phyloP scores from a whole-genome alignment of 2,888 invertebrate species.

The Phortica okadai region DNA sequence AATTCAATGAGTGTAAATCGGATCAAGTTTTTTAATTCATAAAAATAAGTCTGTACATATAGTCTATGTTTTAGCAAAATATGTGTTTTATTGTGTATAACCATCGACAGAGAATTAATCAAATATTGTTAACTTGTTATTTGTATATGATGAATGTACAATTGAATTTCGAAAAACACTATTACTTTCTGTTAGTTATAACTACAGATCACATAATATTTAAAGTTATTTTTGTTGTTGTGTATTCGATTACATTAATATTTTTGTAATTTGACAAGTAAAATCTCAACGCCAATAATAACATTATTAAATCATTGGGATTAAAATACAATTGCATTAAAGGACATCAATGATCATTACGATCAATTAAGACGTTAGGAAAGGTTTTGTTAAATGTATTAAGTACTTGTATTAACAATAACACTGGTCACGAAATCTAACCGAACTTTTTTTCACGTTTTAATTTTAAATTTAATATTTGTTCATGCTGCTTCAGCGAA shows the following conservation, averaged over 20 bases:
- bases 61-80: neutral
- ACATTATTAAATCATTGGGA: constrained; percentile 76
- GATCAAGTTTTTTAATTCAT: neutral
- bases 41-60: neutral
- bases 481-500: too few relatives aligned
- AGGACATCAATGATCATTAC: too few relatives aligned
- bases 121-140: constrained; percentile 45
- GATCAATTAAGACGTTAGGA: too few relatives aligned
- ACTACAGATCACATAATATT: too few relatives aligned
- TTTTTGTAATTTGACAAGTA: constrained; percentile 33
- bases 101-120: constrained; percentile 3
- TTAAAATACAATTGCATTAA: constrained; percentile 66
- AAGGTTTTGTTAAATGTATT: too few relatives aligned
- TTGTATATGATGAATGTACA: neutral
- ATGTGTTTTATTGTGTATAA: constrained; percentile 43
- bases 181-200: too few relatives aligned
- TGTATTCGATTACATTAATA: neutral
- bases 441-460: too few relatives aligned
- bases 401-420: too few relatives aligned
- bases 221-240: constrained; percentile 5
- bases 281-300: constrained; percentile 36
- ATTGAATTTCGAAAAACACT: neutral
- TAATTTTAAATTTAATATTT: too few relatives aligned
- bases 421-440: too few relatives aligned
- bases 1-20: too few relatives aligned